Percentiles rank a stretch among this genome's conserved stretches.
These are phyloP conservation scores for Grammomys surdaster DNA, from an alignment of 2,113 vertebrate species.

Conservation along the genomic window DNA sequence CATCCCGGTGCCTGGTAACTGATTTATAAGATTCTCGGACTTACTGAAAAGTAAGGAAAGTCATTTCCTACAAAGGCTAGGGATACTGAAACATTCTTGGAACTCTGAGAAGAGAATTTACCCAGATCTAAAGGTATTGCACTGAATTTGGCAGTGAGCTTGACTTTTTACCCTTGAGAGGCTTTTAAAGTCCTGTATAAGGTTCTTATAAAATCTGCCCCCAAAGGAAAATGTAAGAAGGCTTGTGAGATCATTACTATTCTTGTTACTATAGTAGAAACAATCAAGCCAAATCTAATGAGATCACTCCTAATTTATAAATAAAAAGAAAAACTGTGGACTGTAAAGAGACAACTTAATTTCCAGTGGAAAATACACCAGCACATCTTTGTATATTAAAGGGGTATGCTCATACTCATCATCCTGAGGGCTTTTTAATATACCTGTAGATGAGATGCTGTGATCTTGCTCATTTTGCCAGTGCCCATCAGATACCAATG, in stretches of 20 bases:
- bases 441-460: background rate
- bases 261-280: background rate
- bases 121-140: background rate
- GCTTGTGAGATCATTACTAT: background rate
- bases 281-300: conserved; percentile 17
- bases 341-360: background rate
- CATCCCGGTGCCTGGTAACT: background rate
- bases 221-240: conserved; percentile 8
- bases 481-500: background rate
- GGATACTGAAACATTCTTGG: background rate
- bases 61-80: background rate
- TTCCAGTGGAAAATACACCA: background rate
- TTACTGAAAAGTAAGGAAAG: background rate
- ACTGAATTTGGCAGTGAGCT: background rate
- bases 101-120: background rate
- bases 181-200: background rate
- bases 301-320: background rate
- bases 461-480: background rate
- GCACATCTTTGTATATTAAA: background rate
- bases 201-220: background rate
- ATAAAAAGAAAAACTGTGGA: background rate
- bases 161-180: background rate
- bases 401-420: background rate
- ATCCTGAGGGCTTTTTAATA: background rate
- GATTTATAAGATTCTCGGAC: background rate